Conservation (phyloP, 2,888 invertebrate genomes). For the Lycophotia porphyrea region DNA sequence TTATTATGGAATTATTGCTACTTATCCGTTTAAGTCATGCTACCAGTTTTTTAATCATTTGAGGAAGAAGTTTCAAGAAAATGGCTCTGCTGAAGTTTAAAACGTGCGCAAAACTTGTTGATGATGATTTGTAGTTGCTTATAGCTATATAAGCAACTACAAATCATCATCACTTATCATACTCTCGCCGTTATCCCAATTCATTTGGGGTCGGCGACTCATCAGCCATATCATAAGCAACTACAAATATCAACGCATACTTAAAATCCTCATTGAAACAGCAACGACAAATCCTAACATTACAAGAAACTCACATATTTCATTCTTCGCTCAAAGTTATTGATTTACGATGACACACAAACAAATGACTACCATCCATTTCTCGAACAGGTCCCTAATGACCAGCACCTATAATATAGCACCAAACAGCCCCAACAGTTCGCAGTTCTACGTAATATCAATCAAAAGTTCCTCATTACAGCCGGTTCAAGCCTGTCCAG, state of each 20-base stretch:
- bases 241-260: background rate
- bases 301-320: conserved; percentile 21
- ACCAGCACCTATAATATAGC: conserved; percentile 31
- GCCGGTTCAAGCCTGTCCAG: conserved; percentile 56
- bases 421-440: conserved; percentile 29
- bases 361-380: conserved; percentile 50
- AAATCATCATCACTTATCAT: background rate
- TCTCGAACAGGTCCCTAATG: conserved; percentile 32
- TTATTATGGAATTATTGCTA: background rate
- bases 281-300: conserved; percentile 7
- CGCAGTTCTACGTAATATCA: conserved; percentile 59
- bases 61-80: background rate
- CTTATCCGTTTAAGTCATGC: background rate
- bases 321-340: conserved; percentile 34
- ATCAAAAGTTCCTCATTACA: conserved; percentile 68
- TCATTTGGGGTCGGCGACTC: too few species aligned
- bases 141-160: too few species aligned
- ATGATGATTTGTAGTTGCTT: too few species aligned
- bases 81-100: background rate
- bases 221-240: background rate
- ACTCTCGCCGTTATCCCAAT: too few species aligned
- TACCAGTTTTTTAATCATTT: background rate
- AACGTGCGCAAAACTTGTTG: too few species aligned
- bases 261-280: conserved; percentile 3
- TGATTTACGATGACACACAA: conserved; percentile 51